Evolutionary conservation across 1,140 invertebrate genomes (phyloP), one percentile per base, ranked within the genome.

Genomic region (Camponotus floridanus): DNA sequence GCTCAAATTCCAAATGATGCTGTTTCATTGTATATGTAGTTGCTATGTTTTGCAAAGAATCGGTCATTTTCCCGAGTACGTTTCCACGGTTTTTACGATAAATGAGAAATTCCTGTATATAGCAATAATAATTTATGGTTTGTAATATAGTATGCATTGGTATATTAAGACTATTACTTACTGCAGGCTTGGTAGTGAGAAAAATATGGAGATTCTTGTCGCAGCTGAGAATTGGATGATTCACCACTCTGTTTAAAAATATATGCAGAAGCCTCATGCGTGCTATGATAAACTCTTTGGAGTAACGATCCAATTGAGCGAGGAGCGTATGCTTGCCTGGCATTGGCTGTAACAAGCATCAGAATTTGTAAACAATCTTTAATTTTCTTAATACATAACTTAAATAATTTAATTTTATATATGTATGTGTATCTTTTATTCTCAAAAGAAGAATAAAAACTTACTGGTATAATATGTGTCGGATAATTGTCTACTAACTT

Each of bases 161-260:
- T 26, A 48, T 42, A 76, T 57, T 76, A 59, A 21, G 0, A 3
- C 48, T 61, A 81, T 86, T 26, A 95, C 94, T 94, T 95, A 97
- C 97, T 59, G 96, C 94, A 86, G 96, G 96, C 93, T 97, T 97
- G 8, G 96, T 95, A 18, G 97, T 97, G 15, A 98, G 94, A 93
- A 98, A 98, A 55, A 96, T 94, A 79, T 96, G 95, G 48, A 97
- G 94, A 94, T 96, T 96, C 92, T 96, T 96, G 91, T 97, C 96
- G 90, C 96, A 97, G 83, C 97, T 97, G 15, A 97, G 93, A 73
- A 97, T 97, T 2, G 97, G 97, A 94, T 98, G 97, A 89, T 96
- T 96, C 33, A 96, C 95, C 18, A 97, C 88, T 65, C 96, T 94
- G 64, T 96, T 96, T 9, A 98, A 94, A 94, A 97, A 98, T 85